Evolutionary conservation across 2,113 vertebrate genomes (phyloP), one percentile per base, ranked within the genome.

Genomic region (Stomatorhinus ivindoensis): DNA sequence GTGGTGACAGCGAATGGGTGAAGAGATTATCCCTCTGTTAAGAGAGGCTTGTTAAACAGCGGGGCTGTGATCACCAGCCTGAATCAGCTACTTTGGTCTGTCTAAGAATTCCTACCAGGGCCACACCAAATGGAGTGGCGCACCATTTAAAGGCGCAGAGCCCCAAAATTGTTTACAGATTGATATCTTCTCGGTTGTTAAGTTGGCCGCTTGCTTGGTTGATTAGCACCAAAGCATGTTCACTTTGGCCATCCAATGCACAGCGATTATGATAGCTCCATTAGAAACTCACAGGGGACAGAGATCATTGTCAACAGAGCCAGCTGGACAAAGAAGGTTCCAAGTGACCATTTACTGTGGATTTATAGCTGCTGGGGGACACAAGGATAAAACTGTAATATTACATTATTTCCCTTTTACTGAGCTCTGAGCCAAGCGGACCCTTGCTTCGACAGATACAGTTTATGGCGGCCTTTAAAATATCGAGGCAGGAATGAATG

Each of bases 1-100:
- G 17, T 48, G 82, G 42, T 21, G 46, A 89, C n/a, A 42, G 53
- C 83, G 44, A 86, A 65, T 39, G 53, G 27, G 82, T 58, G 51
- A 61, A 89, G 83, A 86, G 65, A 89, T 50, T 65, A 89, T 19
- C 89, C 55, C 83, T 86, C 42, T 48, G 83, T 89, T 89, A 86
- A 65, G 51, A 9, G 24, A n/a, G 24, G 19, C 53, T 47, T 69
- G 83, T 89, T 86, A 86, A 89, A 65, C 89, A 89, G 89, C 58
- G 55, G 55, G 89, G 39, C 15, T 47, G 82, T n/a, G 13, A 46
- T 83, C 15, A 65, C 47, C 42, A 65, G 89, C 46, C 89, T 89
- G 53, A 50, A 73, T 69, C 55, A 89, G 82, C 83, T 80, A 35
- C 19, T n/a, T 47, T 44, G 15, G 88, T 44, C 47, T 88, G 61